Evolutionary conservation across 2,888 invertebrate species (phyloP).

Genomic region (Coenonympha arcania): DNA sequence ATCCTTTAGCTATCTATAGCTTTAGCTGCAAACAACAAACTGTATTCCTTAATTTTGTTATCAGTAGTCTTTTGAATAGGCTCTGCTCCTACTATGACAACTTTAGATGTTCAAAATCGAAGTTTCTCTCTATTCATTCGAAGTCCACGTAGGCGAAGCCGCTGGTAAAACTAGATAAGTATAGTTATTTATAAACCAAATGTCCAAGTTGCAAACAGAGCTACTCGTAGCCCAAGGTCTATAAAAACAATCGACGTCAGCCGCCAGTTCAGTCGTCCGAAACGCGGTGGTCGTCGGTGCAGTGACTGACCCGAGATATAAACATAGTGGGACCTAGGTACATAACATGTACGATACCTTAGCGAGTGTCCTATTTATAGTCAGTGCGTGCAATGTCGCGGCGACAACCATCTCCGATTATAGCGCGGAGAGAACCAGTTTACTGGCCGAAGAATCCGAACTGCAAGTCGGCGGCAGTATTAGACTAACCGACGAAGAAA

Average conservation of each 20-base stretch:
- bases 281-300: constrained; percentile 25
- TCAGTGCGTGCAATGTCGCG: constrained; percentile 18
- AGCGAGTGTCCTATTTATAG: constrained; percentile 19
- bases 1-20: no score
- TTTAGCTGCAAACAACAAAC: no score
- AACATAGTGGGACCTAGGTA: constrained; percentile 15
- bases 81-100: no score
- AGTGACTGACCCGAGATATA: constrained; percentile 24
- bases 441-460: constrained; percentile 57
- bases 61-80: no score
- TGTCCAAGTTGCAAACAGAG: not conserved
- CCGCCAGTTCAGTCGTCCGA: constrained; percentile 26
- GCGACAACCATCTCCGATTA: constrained; percentile 40
- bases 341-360: constrained; percentile 21
- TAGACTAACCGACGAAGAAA: constrained; percentile 61
- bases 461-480: constrained; percentile 68
- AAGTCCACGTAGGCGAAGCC: no score
- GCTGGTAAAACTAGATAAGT: no score
- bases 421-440: constrained; percentile 32
- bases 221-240: constrained; percentile 16
- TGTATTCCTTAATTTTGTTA: no score
- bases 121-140: no score
- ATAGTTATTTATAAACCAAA: not conserved
- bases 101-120: no score
- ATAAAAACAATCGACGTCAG: constrained; percentile 30